Evolutionary conservation across 2,888 invertebrate genomes (phyloP), one percentile per base, ranked within the genome.

Genomic region (Ferdinandea cuprea): DNA sequence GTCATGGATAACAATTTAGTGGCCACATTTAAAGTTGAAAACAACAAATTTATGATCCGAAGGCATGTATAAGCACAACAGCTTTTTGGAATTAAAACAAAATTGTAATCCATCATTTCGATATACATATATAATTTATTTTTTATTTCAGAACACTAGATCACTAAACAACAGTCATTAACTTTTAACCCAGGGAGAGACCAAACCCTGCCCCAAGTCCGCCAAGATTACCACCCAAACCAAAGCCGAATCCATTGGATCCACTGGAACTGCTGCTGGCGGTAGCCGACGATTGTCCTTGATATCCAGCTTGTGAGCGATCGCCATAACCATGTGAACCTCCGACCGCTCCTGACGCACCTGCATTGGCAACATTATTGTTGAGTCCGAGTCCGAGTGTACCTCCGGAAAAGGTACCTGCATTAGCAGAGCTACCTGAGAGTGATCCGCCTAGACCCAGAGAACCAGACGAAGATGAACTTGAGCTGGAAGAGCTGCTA

Each of bases 21-120:
- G 32, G 19, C 48, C n/a, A n/a, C 61, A 48, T 13, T 48, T 48
- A 9, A 32, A 69, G 68, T 44, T 68, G 54, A 71, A 71, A 48
- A n/a, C 21, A 54, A 17, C 37, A 15, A 35, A 48, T 46, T 63
- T 32, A 32, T 32, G 21, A 21, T 32, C 7, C 46, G 35, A 28
- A 13, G 15, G 35, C 21, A 35, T n/a, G n/a, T n/a, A n/a, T n/a
- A n/a, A n/a, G n/a, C 1, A 1, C 15, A 40, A 7, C 13, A 15
- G 4, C 0, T 11, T 6, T n/a, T n/a, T n/a, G n/a, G 3, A n/a
- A 3, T 1, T 2, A n/a, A 40, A 15, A 37, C 7, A 40, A 2
- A 9, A 17, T 8, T 13, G 4, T 15, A 8, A 6, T 0, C 15
- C 13, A 15, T 2, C 0, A 1, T 6, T 7, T 2, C 15, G 13